Base-by-base conservation (phyloP, 2,113 vertebrate species). In the Halcyon malimbica region DNA sequence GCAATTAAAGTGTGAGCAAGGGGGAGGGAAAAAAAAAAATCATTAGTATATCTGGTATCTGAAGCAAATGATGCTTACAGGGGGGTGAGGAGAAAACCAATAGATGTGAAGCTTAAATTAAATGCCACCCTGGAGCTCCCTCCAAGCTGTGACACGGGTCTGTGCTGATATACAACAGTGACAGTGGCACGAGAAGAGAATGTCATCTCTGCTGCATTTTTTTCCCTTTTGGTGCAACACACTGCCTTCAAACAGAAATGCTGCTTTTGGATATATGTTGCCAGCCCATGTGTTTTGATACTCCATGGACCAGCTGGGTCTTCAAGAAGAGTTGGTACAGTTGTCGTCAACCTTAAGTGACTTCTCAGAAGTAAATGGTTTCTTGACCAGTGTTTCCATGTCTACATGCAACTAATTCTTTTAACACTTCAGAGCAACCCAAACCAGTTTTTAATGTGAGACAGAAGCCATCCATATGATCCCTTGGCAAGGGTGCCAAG, bases 1-100 rank as follows among this genome's bases (percentile, higher is more conserved):
- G 93, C 96, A 98, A 98, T 98, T 98, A 98, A 98, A 97, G 97
- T 97, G 85, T 75, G 90, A 92, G 90, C 83, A 95, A 91, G 48
- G 73, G 69, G 89, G 92, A 87, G 76, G 75, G 80, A 16, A 69
- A 90, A 95, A 96, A 35, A 96, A 97, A 97, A 95, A 94, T 97
- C 96, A 97, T 97, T 98, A 98, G 96, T 86, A 94, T 86, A 94
- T 94, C 93, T 93, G 94, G 79, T 92, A 95, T 91, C 91, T 94
- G 96, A 98, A 94, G 96, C 84, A 97, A 98, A 96, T 74, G 95
- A 97, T 97, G 97, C 96, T 98, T 96, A 82, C 15, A 87, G 96
- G 94, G 85, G 71, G 97, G 96, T 98, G 96, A 97, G 94, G 81
- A 97, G 93, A 96, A 96, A 97, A 94, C 98, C 98, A 98, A 96